Percentiles rank a stretch among this genome's conserved stretches.
Conservation (phyloP, 2,113 vertebrate genomes). For the Hypanus sabinus region DNA sequence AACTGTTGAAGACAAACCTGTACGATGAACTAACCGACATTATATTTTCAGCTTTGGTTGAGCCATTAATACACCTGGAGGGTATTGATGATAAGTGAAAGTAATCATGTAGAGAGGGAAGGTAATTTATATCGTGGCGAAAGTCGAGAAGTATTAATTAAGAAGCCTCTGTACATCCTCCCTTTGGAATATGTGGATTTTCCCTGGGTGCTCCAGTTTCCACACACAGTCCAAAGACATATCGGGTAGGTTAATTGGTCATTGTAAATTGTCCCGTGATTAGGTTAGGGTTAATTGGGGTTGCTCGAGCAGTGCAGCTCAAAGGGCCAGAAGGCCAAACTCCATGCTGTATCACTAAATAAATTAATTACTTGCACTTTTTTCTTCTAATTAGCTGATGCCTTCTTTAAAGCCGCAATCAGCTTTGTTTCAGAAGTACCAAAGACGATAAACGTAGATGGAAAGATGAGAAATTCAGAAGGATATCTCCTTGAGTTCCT, state of each 20-base stretch:
- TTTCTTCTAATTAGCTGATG: constrained; percentile 66
- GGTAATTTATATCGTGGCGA: not conserved
- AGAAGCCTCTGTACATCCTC: not conserved
- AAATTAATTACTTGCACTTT: not conserved
- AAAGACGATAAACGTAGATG: constrained; percentile 79
- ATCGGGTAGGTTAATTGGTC: too few relatives aligned
- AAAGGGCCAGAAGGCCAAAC: too few relatives aligned
- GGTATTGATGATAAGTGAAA: not conserved
- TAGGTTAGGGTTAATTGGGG: too few relatives aligned
- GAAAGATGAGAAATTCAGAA: constrained; percentile 81
- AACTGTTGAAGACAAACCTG: not conserved
- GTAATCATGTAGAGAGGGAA: too few relatives aligned
- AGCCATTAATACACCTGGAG: not conserved
- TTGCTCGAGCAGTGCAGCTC: too few relatives aligned
- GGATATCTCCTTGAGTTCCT: constrained; percentile 85
- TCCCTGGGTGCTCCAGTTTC: too few relatives aligned
- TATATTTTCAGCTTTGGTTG: not conserved
- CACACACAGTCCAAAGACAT: too few relatives aligned
- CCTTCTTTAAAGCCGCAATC: constrained; percentile 88
- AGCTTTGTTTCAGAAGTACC: constrained; percentile 84
- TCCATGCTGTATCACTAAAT: too few relatives aligned
- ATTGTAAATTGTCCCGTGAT: too few relatives aligned
- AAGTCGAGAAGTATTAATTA: not conserved
- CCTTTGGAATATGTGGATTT: too few relatives aligned
- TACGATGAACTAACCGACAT: not conserved